phyloP scores from a whole-genome alignment of 1,140 invertebrate species.

The Cydia amplana region DNA sequence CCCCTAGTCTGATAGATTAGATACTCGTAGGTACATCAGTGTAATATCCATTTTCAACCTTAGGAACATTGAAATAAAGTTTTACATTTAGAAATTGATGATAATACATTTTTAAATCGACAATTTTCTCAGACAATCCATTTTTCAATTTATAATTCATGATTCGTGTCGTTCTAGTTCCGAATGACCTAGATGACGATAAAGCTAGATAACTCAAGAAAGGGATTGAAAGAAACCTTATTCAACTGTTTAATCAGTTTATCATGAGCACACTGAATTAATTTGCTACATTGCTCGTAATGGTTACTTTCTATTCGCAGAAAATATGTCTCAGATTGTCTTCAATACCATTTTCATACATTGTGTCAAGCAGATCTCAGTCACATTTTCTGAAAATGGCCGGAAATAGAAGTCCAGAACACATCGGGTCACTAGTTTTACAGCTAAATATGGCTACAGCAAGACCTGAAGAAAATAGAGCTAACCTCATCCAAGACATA shows the following conservation, averaged over 20 bases:
- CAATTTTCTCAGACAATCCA: not conserved
- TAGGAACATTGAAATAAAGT: not conserved
- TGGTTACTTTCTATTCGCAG: no score
- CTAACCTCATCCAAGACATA: no score
- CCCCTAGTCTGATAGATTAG: conserved; percentile 2
- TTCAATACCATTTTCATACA: no score
- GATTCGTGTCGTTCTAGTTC: conserved; percentile 3
- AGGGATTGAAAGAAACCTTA: conserved; percentile 4
- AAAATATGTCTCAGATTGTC: no score
- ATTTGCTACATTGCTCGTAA: not conserved
- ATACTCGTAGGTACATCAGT: not conserved
- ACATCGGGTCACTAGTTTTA: no score
- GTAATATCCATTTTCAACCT: not conserved
- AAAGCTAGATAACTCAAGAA: not conserved
- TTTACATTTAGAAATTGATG: not conserved
- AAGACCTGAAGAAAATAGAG: no score
- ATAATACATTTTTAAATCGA: not conserved
- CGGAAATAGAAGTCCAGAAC: no score
- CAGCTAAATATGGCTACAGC: no score
- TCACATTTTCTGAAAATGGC: no score
- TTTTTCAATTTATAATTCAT: not conserved
- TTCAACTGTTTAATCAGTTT: not conserved
- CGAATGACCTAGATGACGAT: conserved; percentile 4
- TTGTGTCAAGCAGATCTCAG: no score
- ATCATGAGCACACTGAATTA: conserved; percentile 15